phyloP scores from a whole-genome alignment of 2,113 vertebrate genomes.

The Microcebus lehilahytsara region DNA sequence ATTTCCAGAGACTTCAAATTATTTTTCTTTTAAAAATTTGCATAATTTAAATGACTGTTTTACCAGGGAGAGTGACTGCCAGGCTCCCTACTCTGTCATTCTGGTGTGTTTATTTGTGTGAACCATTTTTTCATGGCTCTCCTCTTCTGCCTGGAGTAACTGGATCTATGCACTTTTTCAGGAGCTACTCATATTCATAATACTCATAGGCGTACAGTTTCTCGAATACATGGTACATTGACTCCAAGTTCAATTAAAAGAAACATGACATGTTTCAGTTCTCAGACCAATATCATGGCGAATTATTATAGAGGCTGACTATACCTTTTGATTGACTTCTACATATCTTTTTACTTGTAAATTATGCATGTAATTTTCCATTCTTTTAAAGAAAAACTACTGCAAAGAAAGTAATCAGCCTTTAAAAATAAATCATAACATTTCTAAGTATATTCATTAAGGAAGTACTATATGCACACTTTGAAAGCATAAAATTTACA shows the following conservation, averaged over 20 bases:
- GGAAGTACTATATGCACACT: conserved; percentile 99
- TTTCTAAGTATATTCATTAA: conserved; percentile 86
- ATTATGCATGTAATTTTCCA: conserved; percentile 88
- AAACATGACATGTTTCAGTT: not conserved
- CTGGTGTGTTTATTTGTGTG: not conserved
- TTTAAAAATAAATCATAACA: conserved; percentile 87
- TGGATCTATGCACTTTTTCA: not conserved
- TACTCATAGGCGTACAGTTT: not conserved
- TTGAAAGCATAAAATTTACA: conserved; percentile 89
- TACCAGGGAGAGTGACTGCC: not conserved
- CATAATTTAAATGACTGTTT: not conserved
- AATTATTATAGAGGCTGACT: not conserved
- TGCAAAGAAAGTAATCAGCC: conserved; percentile 80
- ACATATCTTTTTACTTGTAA: conserved; percentile 88
- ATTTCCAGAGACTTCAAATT: not conserved
- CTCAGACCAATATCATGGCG: not conserved
- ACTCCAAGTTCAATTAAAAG: not conserved
- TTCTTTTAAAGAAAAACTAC: conserved; percentile 90
- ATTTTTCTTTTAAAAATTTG: not conserved
- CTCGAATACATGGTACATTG: not conserved
- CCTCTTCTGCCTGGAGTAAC: not conserved
- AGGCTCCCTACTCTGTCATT: not conserved
- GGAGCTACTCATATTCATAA: not conserved
- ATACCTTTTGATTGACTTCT: conserved; percentile 37
- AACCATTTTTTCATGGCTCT: not conserved